Percentiles rank a stretch among this genome's conserved stretches.
Conservation (phyloP, 1,140 invertebrate genomes). For the Papilio polytes region DNA sequence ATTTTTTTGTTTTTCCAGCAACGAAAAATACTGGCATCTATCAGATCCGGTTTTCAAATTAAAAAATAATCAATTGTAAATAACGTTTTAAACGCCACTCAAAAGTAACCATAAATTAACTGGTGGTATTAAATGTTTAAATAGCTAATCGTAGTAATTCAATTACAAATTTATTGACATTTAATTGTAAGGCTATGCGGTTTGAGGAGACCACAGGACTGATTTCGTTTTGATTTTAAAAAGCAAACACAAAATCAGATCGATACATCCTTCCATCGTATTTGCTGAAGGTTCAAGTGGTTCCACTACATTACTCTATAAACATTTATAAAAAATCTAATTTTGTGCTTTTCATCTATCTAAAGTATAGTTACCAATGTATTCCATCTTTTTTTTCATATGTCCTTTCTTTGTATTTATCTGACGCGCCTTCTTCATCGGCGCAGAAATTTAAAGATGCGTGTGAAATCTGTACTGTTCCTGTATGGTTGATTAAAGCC, state of each 20-base stretch:
- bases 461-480: too few species aligned
- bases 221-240: not conserved
- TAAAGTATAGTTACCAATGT: too few species aligned
- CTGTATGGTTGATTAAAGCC: too few species aligned
- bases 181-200: not conserved
- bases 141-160: not conserved
- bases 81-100: not conserved
- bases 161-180: not conserved
- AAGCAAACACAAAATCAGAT: not conserved
- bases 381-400: too few species aligned
- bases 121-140: not conserved
- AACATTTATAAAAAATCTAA: too few species aligned
- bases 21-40: not conserved
- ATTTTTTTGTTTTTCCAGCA: slow-evolving; percentile 46
- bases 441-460: too few species aligned
- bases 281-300: not conserved
- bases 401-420: too few species aligned
- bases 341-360: too few species aligned
- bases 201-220: not conserved
- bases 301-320: not conserved
- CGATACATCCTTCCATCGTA: not conserved
- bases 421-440: too few species aligned
- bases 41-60: not conserved
- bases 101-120: not conserved
- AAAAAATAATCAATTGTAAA: slow-evolving; percentile 14